A percentile compares a stretch with the other conserved stretches of the same genome.
These are phyloP conservation scores for Cyanoderma ruficeps DNA, from an alignment of 2,113 vertebrate genomes.

Conservation along the genomic window DNA sequence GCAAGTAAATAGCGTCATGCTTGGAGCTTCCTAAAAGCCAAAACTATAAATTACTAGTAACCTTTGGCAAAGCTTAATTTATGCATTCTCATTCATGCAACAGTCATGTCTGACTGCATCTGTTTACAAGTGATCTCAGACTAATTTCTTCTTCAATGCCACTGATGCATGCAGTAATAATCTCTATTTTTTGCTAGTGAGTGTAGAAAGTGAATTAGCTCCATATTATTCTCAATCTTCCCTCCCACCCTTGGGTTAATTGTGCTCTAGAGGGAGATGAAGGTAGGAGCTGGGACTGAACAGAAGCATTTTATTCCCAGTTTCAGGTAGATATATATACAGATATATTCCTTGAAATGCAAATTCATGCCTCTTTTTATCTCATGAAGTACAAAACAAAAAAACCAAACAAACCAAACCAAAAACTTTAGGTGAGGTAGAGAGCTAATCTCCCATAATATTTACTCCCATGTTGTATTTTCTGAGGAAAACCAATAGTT, in stretches of 20 bases:
- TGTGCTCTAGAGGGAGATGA: neutral
- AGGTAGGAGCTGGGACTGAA: neutral
- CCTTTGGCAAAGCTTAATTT: constrained; percentile 21
- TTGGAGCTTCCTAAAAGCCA: constrained; percentile 1
- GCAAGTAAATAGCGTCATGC: neutral
- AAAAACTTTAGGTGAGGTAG: neutral
- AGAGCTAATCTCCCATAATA: neutral
- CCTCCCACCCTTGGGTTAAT: neutral
- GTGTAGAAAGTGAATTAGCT: constrained; percentile 20
- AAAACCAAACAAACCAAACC: neutral
- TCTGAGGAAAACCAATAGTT: neutral
- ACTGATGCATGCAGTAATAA: constrained; percentile 12
- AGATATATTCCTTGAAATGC: neutral
- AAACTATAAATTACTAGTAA: constrained; percentile 33
- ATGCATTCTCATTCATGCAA: neutral
- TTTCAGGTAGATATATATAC: neutral
- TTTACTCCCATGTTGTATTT: neutral
- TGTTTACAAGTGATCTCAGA: constrained; percentile 22
- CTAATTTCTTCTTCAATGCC: constrained; percentile 19
- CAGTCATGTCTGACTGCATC: constrained; percentile 31
- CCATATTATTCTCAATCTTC: neutral
- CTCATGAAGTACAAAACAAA: neutral
- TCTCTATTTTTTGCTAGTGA: neutral
- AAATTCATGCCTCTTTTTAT: neutral
- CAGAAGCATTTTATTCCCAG: neutral